Base-by-base conservation (phyloP, 2,113 vertebrate species). In the Xiphophorus hellerii region DNA sequence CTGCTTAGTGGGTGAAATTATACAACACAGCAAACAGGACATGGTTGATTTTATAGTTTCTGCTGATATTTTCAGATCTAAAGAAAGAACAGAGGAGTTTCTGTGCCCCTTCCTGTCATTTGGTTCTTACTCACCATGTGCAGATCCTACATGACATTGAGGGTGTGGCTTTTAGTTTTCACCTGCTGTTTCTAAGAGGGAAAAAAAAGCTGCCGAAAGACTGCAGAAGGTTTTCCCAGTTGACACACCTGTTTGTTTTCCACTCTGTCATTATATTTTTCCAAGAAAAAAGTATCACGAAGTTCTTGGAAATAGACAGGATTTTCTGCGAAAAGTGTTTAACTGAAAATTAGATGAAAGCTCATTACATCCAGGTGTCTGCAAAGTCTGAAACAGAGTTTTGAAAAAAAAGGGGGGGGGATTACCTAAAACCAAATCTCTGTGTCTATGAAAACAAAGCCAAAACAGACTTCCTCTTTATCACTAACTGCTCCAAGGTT, bases 1-100 rank as follows among this genome's bases (percentile, higher is more conserved):
- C 14, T 77, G 5, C 85, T 90, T 82, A 85, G 30, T 74, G 75
- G 31, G 20, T 17, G 62, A 4, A 63, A 51, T 80, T 85, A 68
- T 17, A 74, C 1, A 83, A 69, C 37, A 73, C 17, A 66, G 28
- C 61, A 63, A 37, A 81, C 63, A 78, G 69, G 1, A 76, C 54
- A 20, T 2, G 29, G 28, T 27, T 25, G 42, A 27, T 4, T 35
- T 30, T 77, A 11, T 66, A 69, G 13, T 5, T 4, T 42, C 35
- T 10, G 5, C 30, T 28, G 13, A 28, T 6, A 29, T 15, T 65
- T 33, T 65, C 30, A 51, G 3, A 4, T 11, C 31, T 77, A 84
- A 81, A 44, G 61, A 6, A 67, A 62, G 69, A 88, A 89, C 78
- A 87, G 75, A 78, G 78, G 30, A 69, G 77, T 76, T 66, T 77